Evolutionary conservation across 2,888 invertebrate genomes (phyloP).

Genomic region (Myopa testacea): DNA sequence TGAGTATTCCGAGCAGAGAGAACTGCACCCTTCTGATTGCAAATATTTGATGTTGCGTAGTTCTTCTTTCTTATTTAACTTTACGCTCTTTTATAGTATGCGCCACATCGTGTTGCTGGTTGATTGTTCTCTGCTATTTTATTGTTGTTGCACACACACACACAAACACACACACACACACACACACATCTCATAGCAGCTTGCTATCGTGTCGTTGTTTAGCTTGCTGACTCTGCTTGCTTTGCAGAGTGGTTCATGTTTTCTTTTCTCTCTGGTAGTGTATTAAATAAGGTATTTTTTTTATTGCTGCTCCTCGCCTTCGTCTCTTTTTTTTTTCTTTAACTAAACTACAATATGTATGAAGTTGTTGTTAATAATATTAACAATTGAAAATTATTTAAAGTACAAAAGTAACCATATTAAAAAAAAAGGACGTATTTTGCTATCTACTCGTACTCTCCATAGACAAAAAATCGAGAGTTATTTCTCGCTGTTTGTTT

Average conservation of each 20-base stretch:
- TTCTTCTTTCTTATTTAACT: slow-evolving; percentile 2
- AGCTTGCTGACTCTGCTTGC: neutral
- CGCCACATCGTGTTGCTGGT: too few relatives aligned
- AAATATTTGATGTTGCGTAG: neutral
- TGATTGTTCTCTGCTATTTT: too few relatives aligned
- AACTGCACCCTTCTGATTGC: neutral
- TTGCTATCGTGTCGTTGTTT: neutral
- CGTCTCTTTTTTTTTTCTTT: neutral
- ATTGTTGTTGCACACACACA: too few relatives aligned
- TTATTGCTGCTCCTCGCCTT: neutral
- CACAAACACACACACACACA: too few relatives aligned
- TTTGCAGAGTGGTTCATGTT: neutral
- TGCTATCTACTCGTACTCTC: too few relatives aligned
- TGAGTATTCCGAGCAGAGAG: neutral
- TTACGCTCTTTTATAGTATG: neutral
- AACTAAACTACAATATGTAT: neutral
- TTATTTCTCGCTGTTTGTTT: too few relatives aligned
- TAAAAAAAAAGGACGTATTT: too few relatives aligned
- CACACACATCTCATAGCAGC: neutral
- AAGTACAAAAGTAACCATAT: too few relatives aligned
- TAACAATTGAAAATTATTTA: neutral
- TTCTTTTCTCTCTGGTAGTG: neutral
- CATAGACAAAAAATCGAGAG: too few relatives aligned
- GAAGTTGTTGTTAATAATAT: neutral
- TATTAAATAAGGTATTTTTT: neutral